Percentiles rank a stretch among this genome's conserved stretches.
Conservation (phyloP, 2,113 vertebrate genomes). For the Narcine bancroftii region DNA sequence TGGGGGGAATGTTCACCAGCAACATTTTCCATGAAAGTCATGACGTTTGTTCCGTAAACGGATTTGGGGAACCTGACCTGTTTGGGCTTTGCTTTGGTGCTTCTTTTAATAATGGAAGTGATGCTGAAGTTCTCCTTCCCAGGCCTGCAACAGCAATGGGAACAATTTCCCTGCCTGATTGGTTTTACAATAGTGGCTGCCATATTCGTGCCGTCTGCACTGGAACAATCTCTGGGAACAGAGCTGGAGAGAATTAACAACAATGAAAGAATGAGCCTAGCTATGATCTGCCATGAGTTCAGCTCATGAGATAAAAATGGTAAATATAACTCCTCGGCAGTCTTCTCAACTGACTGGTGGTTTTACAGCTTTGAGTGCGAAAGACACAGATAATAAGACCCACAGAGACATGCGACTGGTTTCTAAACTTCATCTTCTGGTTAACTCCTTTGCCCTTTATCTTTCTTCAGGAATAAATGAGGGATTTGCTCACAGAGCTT, state of each 20-base stretch:
- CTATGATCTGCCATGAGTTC: constrained; percentile 10
- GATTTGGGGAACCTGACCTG: not conserved
- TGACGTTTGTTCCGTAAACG: too few species aligned
- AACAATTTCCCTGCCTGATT: not conserved
- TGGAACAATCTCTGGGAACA: not conserved
- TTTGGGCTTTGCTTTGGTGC: not conserved
- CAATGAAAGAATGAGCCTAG: constrained; percentile 10
- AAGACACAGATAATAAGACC: constrained; percentile 22
- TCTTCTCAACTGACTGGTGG: constrained; percentile 25
- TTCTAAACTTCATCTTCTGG: constrained; percentile 7
- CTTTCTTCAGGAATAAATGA: constrained; percentile 24
- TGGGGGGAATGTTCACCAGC: not conserved
- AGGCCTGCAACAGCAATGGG: not conserved
- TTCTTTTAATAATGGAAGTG: not conserved
- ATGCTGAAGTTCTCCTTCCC: not conserved
- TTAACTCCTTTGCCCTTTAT: not conserved
- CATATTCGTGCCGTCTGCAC: not conserved
- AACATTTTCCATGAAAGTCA: not conserved
- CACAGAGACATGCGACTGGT: not conserved
- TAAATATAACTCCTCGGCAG: not conserved
- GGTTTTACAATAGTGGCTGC: not conserved
- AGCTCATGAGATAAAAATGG: not conserved
- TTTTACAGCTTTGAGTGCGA: constrained; percentile 8
- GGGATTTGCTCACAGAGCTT: constrained; percentile 2
- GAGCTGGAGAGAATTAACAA: constrained; percentile 10